These are phyloP conservation scores for Micoletzkya japonica DNA, from an alignment of 2,888 invertebrate species.

Conservation along the genomic window DNA sequence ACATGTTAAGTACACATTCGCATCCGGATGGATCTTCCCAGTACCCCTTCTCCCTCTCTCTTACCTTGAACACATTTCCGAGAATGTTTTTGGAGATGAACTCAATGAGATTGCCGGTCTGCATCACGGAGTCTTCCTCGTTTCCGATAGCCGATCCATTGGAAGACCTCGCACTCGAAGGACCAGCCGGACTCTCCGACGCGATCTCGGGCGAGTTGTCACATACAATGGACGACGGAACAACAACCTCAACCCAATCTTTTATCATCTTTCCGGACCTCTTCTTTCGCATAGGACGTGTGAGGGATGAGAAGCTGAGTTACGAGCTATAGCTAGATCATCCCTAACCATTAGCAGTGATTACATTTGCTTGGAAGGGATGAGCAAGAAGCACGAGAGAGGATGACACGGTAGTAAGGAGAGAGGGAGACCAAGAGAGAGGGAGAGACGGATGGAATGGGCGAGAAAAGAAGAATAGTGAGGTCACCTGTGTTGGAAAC, in stretches of 20 bases:
- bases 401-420: not conserved
- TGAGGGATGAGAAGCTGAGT: too few relatives aligned
- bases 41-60: too few relatives aligned
- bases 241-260: too few relatives aligned
- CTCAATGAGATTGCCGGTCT: constrained; percentile 7
- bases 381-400: not conserved
- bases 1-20: too few relatives aligned
- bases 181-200: constrained; percentile 8
- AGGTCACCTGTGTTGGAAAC: not conserved
- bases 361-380: not conserved
- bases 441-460: not conserved
- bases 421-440: not conserved
- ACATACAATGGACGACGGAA: not conserved
- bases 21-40: too few relatives aligned
- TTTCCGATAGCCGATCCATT: not conserved
- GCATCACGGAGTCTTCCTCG: constrained; percentile 5
- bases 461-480: not conserved
- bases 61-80: constrained; percentile 16
- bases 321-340: too few relatives aligned
- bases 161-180: constrained; percentile 3
- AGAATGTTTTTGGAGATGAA: constrained; percentile 2
- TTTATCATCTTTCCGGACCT: too few relatives aligned
- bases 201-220: constrained; percentile 10
- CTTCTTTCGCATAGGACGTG: too few relatives aligned
- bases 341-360: not conserved